These are phyloP conservation scores for Euborellia annulipes DNA, from an alignment of 1,140 invertebrate genomes.

Conservation along the genomic window DNA sequence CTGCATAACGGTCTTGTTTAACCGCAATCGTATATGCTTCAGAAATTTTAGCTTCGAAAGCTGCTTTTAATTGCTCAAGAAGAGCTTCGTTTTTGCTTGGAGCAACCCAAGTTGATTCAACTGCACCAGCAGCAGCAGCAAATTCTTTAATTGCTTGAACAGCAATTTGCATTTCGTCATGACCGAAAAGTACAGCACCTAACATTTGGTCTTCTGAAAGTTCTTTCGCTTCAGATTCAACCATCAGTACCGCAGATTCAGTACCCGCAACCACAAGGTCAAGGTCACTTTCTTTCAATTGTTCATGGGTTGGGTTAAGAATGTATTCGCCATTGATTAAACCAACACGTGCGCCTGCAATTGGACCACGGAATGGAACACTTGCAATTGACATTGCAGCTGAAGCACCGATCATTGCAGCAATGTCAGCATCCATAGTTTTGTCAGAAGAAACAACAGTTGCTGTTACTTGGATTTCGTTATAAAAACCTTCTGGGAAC, in stretches of 20 bases:
- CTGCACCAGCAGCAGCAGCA: background rate
- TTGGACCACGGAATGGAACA: conserved; percentile 10
- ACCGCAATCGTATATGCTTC: conserved; percentile 6
- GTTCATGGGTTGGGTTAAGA: conserved; percentile 8
- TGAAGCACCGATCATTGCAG: conserved; percentile 10
- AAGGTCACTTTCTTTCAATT: conserved; percentile 7
- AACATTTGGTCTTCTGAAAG: conserved; percentile 8
- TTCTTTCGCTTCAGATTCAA: conserved; percentile 8
- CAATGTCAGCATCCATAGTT: conserved; percentile 5
- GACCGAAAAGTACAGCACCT: conserved; percentile 1
- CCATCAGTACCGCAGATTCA: conserved; percentile 8
- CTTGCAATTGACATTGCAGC: conserved; percentile 9
- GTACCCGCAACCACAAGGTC: conserved; percentile 7
- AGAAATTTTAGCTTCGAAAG: background rate
- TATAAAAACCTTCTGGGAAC: conserved; percentile 12
- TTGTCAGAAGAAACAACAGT: conserved; percentile 6
- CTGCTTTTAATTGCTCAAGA: conserved; percentile 1
- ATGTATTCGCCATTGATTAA: conserved; percentile 8
- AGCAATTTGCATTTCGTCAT: conserved; percentile 1
- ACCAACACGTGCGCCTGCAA: conserved; percentile 9
- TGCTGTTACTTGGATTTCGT: conserved; percentile 11
- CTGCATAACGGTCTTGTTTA: conserved; percentile 10
- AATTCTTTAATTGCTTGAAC: conserved; percentile 5
- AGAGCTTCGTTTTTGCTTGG: background rate
- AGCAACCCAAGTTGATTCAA: background rate